A percentile compares a stretch with the other conserved stretches of the same genome.
Evolutionary conservation across 2,797 vertebrate species (phyloP).

Genomic region (Gorsachius magnificus): DNA sequence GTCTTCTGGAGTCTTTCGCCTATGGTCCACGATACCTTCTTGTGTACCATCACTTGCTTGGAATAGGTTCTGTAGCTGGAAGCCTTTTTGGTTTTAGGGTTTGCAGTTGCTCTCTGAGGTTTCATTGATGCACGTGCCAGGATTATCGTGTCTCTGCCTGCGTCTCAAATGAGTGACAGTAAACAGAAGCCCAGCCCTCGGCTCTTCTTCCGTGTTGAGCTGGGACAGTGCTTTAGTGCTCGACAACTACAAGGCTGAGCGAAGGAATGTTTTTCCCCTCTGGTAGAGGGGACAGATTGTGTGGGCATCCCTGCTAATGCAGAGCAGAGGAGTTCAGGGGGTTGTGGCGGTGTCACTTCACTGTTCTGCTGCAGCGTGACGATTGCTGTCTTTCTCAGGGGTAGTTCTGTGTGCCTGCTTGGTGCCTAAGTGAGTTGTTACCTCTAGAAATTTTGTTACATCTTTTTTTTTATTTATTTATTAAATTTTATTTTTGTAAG

Average conservation of each 20-base stretch:
- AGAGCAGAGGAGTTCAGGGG: background rate
- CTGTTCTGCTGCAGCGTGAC: background rate
- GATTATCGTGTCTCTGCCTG: background rate
- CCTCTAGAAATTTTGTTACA: background rate
- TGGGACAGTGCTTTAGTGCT: background rate
- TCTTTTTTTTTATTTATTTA: too few relatives aligned
- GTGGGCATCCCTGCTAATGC: background rate
- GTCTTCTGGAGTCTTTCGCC: background rate
- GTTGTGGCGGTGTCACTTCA: background rate
- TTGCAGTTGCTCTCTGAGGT: background rate
- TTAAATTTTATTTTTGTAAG: too few relatives aligned
- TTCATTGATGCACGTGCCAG: rapidly evolving
- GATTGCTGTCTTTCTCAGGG: background rate
- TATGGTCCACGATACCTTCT: background rate
- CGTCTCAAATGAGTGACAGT: background rate
- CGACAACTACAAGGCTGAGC: background rate
- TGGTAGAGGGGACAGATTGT: background rate
- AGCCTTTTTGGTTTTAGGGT: background rate
- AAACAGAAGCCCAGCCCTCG: rapidly evolving
- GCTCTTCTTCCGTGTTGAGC: background rate
- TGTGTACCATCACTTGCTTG: rapidly evolving
- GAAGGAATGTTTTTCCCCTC: rapidly evolving
- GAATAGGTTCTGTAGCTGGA: background rate
- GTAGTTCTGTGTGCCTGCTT: background rate
- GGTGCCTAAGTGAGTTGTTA: background rate